Evolutionary conservation across 2,797 vertebrate species (phyloP).

Genomic region (Diplodus puntazzo): DNA sequence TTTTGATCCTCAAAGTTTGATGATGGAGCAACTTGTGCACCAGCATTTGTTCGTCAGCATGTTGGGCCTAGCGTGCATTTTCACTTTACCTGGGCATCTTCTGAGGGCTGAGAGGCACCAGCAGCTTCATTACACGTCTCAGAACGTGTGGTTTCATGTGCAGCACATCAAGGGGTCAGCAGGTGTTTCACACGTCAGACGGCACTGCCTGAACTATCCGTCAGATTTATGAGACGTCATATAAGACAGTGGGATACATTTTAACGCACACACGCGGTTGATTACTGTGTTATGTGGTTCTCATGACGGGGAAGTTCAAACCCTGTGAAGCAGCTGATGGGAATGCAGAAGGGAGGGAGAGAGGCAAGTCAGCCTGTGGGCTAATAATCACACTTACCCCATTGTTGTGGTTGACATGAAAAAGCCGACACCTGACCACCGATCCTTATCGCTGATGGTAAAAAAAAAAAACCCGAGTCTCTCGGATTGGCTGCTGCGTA

Average conservation of each 20-base stretch:
- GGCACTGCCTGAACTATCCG: slow-evolving; percentile 11
- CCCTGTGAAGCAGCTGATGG: slow-evolving; percentile 51
- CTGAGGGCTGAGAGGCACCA: neutral
- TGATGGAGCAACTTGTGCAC: slow-evolving; percentile 50
- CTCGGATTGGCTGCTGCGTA: slow-evolving; percentile 71
- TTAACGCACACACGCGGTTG: slow-evolving; percentile 43
- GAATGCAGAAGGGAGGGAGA: slow-evolving; percentile 41
- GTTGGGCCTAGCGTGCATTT: slow-evolving; percentile 5
- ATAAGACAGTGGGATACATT: slow-evolving; percentile 17
- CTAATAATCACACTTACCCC: slow-evolving; percentile 80
- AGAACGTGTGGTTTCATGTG: slow-evolving; percentile 14
- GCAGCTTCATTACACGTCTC: neutral
- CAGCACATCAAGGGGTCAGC: slow-evolving; percentile 41
- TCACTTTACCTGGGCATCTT: neutral
- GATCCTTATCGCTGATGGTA: slow-evolving; percentile 53
- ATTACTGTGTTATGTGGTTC: slow-evolving; percentile 42
- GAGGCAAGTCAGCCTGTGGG: slow-evolving; percentile 34
- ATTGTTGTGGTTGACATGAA: slow-evolving; percentile 75
- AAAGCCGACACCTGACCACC: slow-evolving; percentile 59
- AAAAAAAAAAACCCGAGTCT: slow-evolving; percentile 44
- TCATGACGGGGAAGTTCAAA: slow-evolving; percentile 66
- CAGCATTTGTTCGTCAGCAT: slow-evolving; percentile 18
- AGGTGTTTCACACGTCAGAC: slow-evolving; percentile 16
- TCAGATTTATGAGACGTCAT: slow-evolving; percentile 10
- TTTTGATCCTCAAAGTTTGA: slow-evolving; percentile 62